These are phyloP conservation scores for Halcyon chelicuti DNA, from an alignment of 2,797 vertebrate species.

Conservation along the genomic window DNA sequence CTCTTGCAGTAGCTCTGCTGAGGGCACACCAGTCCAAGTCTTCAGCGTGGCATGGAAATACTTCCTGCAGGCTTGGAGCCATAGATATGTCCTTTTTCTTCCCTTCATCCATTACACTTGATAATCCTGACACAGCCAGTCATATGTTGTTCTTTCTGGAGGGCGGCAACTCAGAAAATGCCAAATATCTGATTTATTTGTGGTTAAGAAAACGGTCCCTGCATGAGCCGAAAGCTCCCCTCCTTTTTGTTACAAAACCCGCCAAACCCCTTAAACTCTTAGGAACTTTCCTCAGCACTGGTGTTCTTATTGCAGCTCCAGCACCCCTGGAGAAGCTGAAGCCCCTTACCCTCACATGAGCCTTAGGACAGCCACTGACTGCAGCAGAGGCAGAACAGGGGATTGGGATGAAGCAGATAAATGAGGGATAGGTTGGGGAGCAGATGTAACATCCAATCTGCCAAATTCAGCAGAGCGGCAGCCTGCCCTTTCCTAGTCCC, in stretches of 20 bases:
- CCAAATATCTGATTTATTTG: not conserved
- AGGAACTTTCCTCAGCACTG: not conserved
- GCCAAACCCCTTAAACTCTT: not conserved
- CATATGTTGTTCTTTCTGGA: not conserved
- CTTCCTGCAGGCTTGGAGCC: not conserved
- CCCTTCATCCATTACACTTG: not conserved
- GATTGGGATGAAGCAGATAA: not conserved
- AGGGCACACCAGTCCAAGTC: not conserved
- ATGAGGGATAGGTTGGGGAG: not conserved
- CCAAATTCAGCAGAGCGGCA: not conserved
- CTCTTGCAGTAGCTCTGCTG: not conserved
- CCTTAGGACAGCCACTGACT: not conserved
- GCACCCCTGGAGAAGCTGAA: not conserved
- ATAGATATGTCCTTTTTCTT: not conserved
- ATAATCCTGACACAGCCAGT: not conserved
- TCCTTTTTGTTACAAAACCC: not conserved
- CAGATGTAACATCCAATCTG: not conserved
- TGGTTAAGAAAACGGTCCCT: not conserved
- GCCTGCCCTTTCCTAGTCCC: not conserved
- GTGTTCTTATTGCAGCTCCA: not conserved
- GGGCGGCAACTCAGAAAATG: not conserved
- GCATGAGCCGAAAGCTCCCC: not conserved
- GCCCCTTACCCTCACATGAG: accelerated
- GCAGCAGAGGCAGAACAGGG: not conserved
- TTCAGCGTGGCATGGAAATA: not conserved